Evolutionary conservation across 2,113 vertebrate species (phyloP), one percentile per base, ranked within the genome.

Genomic region (Fukomys damarensis): DNA sequence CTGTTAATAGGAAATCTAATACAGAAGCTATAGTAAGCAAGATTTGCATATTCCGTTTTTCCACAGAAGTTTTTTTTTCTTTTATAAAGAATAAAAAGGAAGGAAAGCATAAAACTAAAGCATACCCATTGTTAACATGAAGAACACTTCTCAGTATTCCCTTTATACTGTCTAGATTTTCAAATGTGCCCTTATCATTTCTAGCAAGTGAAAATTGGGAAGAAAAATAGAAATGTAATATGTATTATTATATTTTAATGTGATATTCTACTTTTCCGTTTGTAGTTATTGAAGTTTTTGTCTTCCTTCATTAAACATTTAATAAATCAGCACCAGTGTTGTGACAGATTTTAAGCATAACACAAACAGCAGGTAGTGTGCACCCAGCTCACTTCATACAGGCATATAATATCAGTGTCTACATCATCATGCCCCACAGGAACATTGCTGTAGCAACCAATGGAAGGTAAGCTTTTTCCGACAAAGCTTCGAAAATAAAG

Each of bases 401-500:
- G 99, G 99, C 99, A 98, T 99, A 99, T 99, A 99, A 99, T 99
- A 99, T 99, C 99, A 99, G 97, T 99, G 99, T 99, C 99, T 99
- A 99, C 99, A 99, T 99, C 99, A 98, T 98, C 98, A 98, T 98
- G 98, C 99, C 99, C 99, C 98, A 98, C 97, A 98, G 99, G 99
- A 99, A 99, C 99, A 99, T 99, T 99, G 99, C 99, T 99, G 98
- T 98, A 99, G 99, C 97, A 98, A 99, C 99, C 99, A 99, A 99
- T 99, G 99, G 99, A 99, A 99, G 99, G 99, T 99, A 99, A 99
- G 99, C 99, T 99, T 99, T 99, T 99, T 99, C 99, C 98, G 99
- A 99, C 99, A 99, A 99, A 99, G 99, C 99, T 99, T 99, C 98
- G 99, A 99, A 99, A 99, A 99, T 99, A 99, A 99, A 99, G 99